phyloP scores from a whole-genome alignment of 2,797 vertebrate species.

The Threskiornis aethiopicus region DNA sequence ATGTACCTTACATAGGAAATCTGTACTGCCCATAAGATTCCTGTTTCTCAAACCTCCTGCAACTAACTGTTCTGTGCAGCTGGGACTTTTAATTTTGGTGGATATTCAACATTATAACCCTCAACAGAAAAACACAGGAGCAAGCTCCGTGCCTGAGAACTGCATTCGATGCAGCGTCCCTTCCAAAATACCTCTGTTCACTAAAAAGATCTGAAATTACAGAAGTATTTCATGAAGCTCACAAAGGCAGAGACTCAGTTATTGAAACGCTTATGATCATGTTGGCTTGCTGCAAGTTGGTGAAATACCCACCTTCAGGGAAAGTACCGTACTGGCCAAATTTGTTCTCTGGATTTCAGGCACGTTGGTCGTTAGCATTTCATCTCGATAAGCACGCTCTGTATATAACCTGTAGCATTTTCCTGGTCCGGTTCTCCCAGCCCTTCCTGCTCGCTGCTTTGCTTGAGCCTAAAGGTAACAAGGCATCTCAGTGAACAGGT shows the following conservation, averaged over 20 bases:
- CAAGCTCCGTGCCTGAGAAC: neutral
- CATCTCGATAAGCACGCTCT: slow-evolving; percentile 94
- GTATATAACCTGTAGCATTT: slow-evolving; percentile 95
- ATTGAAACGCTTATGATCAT: neutral
- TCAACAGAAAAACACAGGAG: neutral
- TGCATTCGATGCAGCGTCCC: neutral
- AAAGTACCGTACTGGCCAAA: slow-evolving; percentile 94
- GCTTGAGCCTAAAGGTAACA: slow-evolving; percentile 88
- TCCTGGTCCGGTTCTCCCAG: slow-evolving; percentile 93
- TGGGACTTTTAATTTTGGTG: neutral
- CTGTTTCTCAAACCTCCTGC: neutral
- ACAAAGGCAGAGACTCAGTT: neutral
- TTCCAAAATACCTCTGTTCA: neutral
- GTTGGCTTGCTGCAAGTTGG: neutral
- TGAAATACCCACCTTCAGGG: slow-evolving; percentile 86
- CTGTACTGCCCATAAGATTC: neutral
- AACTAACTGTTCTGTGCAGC: neutral
- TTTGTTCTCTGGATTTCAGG: slow-evolving; percentile 99
- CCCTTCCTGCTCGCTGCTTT: slow-evolving; percentile 94
- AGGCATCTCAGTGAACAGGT: neutral
- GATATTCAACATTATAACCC: neutral
- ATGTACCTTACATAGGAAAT: neutral
- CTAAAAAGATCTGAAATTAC: neutral
- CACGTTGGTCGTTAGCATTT: slow-evolving; percentile 98
- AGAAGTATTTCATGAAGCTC: neutral